These are phyloP conservation scores for Plutomurus gul DNA, from an alignment of 1,140 invertebrate species.

Conservation along the genomic window DNA sequence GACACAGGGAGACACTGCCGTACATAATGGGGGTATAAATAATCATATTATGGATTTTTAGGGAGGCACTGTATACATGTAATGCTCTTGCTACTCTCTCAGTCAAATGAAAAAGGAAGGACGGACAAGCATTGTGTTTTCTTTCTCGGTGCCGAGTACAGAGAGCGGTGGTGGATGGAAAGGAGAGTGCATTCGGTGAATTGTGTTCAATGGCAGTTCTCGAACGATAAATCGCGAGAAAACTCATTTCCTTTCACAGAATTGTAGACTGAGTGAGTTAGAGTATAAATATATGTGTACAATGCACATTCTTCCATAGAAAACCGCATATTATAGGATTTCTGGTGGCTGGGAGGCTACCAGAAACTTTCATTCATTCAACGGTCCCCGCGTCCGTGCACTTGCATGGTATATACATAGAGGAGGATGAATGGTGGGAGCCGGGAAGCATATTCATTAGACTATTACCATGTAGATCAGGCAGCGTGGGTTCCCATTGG, in stretches of 20 bases:
- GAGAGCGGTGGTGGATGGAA: not conserved
- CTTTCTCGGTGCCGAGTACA: not conserved
- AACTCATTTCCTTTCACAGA: constrained; percentile 44
- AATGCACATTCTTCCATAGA: not conserved
- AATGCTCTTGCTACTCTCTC: too few relatives aligned
- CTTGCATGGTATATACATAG: too few relatives aligned
- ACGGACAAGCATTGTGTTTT: not conserved
- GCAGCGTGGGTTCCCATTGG: constrained; percentile 53
- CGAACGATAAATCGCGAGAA: constrained; percentile 39
- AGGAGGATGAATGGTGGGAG: not conserved
- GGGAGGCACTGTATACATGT: too few relatives aligned
- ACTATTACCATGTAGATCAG: constrained; percentile 54
- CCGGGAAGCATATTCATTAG: constrained; percentile 47
- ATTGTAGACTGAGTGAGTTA: not conserved
- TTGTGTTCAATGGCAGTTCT: not conserved
- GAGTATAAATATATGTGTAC: not conserved
- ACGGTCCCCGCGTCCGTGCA: not conserved
- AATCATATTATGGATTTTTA: too few relatives aligned
- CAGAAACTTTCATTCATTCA: not conserved
- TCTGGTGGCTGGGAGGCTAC: not conserved
- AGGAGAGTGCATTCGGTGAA: not conserved
- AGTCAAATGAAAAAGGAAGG: too few relatives aligned
- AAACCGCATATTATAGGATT: not conserved
- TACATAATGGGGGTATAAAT: too few relatives aligned
- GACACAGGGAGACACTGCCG: too few relatives aligned